Conservation (phyloP, 2,888 invertebrate genomes). For the Watsonalla binaria region DNA sequence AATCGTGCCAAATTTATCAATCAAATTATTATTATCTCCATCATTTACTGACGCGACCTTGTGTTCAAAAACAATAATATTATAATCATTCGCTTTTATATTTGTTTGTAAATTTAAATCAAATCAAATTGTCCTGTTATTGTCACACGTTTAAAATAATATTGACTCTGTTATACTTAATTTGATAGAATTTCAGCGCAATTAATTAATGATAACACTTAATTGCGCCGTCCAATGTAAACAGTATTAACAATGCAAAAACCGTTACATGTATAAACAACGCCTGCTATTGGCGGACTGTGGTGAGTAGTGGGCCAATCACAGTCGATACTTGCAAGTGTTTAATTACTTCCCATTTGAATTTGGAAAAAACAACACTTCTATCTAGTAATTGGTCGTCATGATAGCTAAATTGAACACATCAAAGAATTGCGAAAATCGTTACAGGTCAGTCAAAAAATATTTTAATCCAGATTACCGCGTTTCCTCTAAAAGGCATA, state of each 20-base stretch:
- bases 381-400: neutral
- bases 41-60: too few species aligned
- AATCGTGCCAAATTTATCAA: too few species aligned
- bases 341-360: constrained; percentile 31
- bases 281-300: constrained; percentile 13
- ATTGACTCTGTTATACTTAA: neutral
- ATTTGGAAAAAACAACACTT: constrained; percentile 20
- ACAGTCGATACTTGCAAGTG: constrained; percentile 13
- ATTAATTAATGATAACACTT: constrained; percentile 10
- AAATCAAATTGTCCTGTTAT: neutral
- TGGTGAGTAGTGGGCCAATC: constrained; percentile 14
- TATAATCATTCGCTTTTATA: too few species aligned
- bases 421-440: too few species aligned
- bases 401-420: too few species aligned
- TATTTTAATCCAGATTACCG: too few species aligned
- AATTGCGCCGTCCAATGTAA: constrained; percentile 12
- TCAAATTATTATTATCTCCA: too few species aligned
- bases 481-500: too few species aligned
- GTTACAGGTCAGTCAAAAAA: too few species aligned
- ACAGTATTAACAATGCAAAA: constrained; percentile 15
- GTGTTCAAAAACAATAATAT: too few species aligned
- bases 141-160: neutral
- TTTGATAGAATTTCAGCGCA: constrained; percentile 5
- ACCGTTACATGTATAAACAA: constrained; percentile 18
- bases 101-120: too few species aligned